phyloP scores from a whole-genome alignment of 2,113 vertebrate species.

The Perca schrenkii region DNA sequence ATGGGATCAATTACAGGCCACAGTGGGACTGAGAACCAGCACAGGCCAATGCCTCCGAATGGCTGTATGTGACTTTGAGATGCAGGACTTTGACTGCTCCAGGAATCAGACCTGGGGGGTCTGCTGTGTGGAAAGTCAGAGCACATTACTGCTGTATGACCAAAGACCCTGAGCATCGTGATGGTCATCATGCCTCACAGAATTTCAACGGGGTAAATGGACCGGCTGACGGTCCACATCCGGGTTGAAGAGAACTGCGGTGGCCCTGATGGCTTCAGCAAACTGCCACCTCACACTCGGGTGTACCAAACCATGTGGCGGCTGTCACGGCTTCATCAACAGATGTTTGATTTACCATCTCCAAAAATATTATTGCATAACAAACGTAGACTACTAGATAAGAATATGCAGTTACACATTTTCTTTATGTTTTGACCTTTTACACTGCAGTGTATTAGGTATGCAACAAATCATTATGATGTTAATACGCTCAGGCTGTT shows the following conservation, averaged over 20 bases:
- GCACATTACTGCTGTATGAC: conserved; percentile 69
- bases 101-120: conserved; percentile 64
- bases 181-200: conserved; percentile 70
- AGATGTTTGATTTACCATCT: not conserved
- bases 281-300: conserved; percentile 12
- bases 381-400: not conserved
- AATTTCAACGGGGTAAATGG: conserved; percentile 71
- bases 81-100: conserved; percentile 70
- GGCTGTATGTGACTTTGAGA: conserved; percentile 71
- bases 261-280: conserved; percentile 1
- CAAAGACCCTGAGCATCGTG: conserved; percentile 52
- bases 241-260: conserved; percentile 65
- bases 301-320: not conserved
- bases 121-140: conserved; percentile 66
- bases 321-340: not conserved
- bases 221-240: conserved; percentile 71
- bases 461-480: not conserved
- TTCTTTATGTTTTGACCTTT: not conserved
- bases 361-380: not conserved
- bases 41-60: conserved; percentile 71
- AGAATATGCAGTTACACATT: not conserved
- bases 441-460: too few species aligned
- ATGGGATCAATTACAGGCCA: conserved; percentile 79
- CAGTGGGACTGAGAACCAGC: conserved; percentile 59
- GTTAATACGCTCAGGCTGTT: too few species aligned